phyloP scores from a whole-genome alignment of 2,888 invertebrate genomes.

The Steromphala cineraria region DNA sequence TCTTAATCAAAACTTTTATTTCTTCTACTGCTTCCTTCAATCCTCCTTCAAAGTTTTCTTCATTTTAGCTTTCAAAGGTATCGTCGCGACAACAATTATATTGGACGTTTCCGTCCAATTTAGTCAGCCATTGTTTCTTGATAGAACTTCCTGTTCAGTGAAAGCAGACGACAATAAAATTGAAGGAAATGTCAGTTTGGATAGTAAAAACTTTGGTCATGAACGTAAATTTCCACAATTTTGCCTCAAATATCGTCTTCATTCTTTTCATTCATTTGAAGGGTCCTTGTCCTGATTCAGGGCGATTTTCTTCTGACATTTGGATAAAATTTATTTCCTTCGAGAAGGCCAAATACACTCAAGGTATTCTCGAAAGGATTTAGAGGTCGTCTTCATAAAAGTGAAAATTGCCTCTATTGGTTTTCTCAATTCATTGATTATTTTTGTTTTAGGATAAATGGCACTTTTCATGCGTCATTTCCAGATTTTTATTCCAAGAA shows the following conservation, averaged over 20 bases:
- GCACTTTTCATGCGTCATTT: too few species aligned
- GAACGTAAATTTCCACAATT: slow-evolving; percentile 14
- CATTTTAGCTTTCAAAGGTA: neutral
- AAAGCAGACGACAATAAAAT: slow-evolving; percentile 11
- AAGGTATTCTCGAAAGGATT: too few species aligned
- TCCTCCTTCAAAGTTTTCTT: neutral
- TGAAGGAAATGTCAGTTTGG: neutral
- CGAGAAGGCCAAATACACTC: too few species aligned
- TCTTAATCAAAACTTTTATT: neutral
- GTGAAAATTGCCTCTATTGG: too few species aligned
- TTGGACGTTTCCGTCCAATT: neutral
- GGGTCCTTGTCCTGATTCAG: neutral
- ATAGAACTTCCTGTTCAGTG: neutral
- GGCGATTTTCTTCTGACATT: too few species aligned
- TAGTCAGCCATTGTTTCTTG: neutral
- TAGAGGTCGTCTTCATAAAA: too few species aligned
- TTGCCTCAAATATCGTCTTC: slow-evolving; percentile 1
- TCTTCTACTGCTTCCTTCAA: neutral
- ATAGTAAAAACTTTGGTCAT: neutral
- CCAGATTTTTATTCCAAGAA: too few species aligned
- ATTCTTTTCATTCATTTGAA: neutral
- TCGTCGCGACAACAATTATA: slow-evolving; percentile 3
- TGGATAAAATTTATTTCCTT: too few species aligned
- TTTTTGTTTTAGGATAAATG: too few species aligned
- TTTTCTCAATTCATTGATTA: too few species aligned